Base-by-base conservation (phyloP, 1,140 invertebrate species). In the Brachionus calyciflorus region DNA sequence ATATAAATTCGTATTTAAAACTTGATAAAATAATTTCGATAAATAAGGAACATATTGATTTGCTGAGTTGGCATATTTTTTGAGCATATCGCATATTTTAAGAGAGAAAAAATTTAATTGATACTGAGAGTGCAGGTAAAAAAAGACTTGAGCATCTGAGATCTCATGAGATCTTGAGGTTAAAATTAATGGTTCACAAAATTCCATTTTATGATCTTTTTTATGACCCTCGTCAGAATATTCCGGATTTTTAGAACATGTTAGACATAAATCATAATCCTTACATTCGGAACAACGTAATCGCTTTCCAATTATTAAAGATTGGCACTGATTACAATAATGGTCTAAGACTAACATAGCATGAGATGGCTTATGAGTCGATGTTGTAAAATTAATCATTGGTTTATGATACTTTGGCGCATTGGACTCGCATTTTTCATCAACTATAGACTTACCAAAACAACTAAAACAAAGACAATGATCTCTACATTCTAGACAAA, bases 401-500 rank as follows among this genome's bases (percentile, higher is more conserved):
- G 60, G 37, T 37, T 65, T 60, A 17, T 33, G 26, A 14, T 19
- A 70, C 26, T 73, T 73, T 30, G 24, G 21, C 33, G 26, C 6
- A 3, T 57, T 24, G 53, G 30, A 28, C 26, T 37, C 46, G 3
- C 19, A 21, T 55, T 73, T 73, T 24, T 73, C 40, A 41, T 73
- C 46, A 19, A 55, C 24, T 10, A 73, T 73, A 28, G 51, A 55
- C n/a, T 21, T 49, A 7, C 30, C 24, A 55, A 73, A 73, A 41
- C 69, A 73, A 24, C 2, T 55, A 19, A 73, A 55, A 28, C 69
- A 73, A 51, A 37, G 40, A 24, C 46, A 51, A 33, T 49, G 33
- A 24, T 73, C 51, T 28, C 30, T 33, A 37, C 69, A 73, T 33
- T 73, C 69, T 24, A 73, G 37, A 73, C 69, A 73, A 49, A 49